Evolutionary conservation across 2,113 vertebrate species (phyloP).

Genomic region (Ophthalmolycus amberensis): DNA sequence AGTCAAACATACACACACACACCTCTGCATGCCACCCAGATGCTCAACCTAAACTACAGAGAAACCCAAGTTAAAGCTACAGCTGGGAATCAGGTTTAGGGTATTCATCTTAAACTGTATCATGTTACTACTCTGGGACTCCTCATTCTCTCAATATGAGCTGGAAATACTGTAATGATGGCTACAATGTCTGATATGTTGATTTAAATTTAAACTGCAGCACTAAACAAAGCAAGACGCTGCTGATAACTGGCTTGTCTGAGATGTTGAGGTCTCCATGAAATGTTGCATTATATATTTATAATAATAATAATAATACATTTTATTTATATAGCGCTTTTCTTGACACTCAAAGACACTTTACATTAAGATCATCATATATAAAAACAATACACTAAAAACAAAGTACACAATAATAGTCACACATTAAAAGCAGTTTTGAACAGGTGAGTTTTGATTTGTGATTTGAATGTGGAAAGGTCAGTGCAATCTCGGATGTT

Average conservation of each 20-base stretch:
- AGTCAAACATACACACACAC: not conserved
- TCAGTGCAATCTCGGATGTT: too few species aligned
- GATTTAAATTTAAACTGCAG: not conserved
- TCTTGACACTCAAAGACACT: too few species aligned
- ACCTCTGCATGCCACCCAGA: conserved; percentile 13
- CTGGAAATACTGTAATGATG: not conserved
- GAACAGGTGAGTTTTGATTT: too few species aligned
- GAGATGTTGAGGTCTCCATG: too few species aligned
- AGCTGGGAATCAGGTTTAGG: conserved; percentile 17
- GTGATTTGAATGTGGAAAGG: too few species aligned
- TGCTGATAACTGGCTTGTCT: not conserved
- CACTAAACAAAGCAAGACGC: not conserved
- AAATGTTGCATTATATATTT: too few species aligned
- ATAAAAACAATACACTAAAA: too few species aligned
- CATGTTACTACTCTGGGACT: not conserved
- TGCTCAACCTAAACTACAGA: not conserved
- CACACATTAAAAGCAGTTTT: too few species aligned
- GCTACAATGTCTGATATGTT: not conserved
- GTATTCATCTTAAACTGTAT: not conserved
- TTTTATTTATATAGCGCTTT: too few species aligned
- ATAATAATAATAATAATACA: too few species aligned
- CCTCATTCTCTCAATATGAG: not conserved
- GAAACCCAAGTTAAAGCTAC: not conserved
- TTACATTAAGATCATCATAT: too few species aligned
- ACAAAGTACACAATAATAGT: too few species aligned